phyloP scores from a whole-genome alignment of 2,888 invertebrate genomes.

The Horisme vitalbata region DNA sequence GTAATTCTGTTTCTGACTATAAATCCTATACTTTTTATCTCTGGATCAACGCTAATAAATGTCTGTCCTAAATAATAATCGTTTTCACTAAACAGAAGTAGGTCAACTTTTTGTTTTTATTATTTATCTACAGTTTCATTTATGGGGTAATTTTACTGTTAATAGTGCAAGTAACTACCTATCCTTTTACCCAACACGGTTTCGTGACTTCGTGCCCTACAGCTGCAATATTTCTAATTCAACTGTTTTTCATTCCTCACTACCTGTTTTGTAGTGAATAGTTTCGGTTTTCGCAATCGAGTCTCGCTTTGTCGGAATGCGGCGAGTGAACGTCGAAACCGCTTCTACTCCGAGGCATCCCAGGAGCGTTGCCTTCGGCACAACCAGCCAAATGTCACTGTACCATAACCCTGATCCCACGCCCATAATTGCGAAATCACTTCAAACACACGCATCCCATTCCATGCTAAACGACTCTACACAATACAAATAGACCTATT shows the following conservation, averaged over 20 bases:
- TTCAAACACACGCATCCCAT: slow-evolving; percentile 35
- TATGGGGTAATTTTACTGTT: background rate
- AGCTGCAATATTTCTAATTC: slow-evolving; percentile 14
- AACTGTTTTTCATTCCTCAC: slow-evolving; percentile 22
- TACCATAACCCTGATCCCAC: slow-evolving; percentile 62
- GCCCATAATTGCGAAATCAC: slow-evolving; percentile 38
- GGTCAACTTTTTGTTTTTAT: slow-evolving; percentile 2
- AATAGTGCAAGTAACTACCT: background rate
- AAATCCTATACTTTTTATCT: background rate
- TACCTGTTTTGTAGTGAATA: slow-evolving; percentile 35
- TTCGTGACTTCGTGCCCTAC: slow-evolving; percentile 3
- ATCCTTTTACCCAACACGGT: background rate
- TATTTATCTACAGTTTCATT: background rate
- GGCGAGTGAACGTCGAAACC: slow-evolving; percentile 67
- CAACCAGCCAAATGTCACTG: slow-evolving; percentile 66
- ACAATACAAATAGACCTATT: slow-evolving; percentile 32
- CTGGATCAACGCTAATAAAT: slow-evolving; percentile 3
- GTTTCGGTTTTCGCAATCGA: slow-evolving; percentile 58
- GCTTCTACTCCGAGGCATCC: slow-evolving; percentile 56
- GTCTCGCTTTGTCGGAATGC: slow-evolving; percentile 59
- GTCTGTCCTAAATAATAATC: slow-evolving; percentile 1
- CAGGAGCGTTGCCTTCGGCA: slow-evolving; percentile 51
- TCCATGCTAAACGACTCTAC: slow-evolving; percentile 26
- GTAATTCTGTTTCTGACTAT: too few relatives aligned
- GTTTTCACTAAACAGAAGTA: slow-evolving; percentile 2